Evolutionary conservation across 1,140 invertebrate genomes (phyloP).

Genomic region (Gonatopus flavifemur): DNA sequence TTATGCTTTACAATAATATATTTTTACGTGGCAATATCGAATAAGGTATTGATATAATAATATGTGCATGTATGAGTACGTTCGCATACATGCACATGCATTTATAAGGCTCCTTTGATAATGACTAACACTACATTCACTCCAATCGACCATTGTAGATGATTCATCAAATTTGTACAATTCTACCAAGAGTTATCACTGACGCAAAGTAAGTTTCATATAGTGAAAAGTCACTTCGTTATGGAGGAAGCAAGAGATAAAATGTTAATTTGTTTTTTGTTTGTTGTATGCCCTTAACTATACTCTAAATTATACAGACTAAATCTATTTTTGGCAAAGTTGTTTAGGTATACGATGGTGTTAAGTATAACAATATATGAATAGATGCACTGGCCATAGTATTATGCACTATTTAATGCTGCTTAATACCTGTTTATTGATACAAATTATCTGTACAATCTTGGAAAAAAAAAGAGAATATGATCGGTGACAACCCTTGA

Average conservation of each 20-base stretch:
- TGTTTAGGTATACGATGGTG: constrained; percentile 58
- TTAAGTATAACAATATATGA: constrained; percentile 54
- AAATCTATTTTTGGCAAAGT: constrained; percentile 61
- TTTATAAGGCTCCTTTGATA: constrained; percentile 51
- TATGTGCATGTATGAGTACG: constrained; percentile 7
- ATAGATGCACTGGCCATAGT: constrained; percentile 58
- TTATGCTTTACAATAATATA: neutral
- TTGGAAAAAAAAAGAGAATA: constrained; percentile 23
- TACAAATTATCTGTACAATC: constrained; percentile 44
- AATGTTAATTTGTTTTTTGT: constrained; percentile 25
- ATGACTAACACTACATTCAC: constrained; percentile 44
- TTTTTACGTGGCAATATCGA: too few species aligned
- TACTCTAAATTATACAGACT: constrained; percentile 58
- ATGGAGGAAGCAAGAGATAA: constrained; percentile 26
- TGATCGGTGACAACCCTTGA: constrained; percentile 18
- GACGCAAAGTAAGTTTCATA: constrained; percentile 5
- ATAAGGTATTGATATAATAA: too few species aligned
- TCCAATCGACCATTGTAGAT: constrained; percentile 21
- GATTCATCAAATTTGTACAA: constrained; percentile 3
- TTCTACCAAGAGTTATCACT: constrained; percentile 21
- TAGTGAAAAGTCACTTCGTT: constrained; percentile 9
- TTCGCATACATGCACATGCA: constrained; percentile 9
- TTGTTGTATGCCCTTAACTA: constrained; percentile 53
- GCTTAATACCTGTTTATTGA: constrained; percentile 44
- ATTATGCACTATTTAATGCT: constrained; percentile 53